These are phyloP conservation scores for Narcine bancroftii DNA, from an alignment of 2,113 vertebrate genomes.

Conservation along the genomic window DNA sequence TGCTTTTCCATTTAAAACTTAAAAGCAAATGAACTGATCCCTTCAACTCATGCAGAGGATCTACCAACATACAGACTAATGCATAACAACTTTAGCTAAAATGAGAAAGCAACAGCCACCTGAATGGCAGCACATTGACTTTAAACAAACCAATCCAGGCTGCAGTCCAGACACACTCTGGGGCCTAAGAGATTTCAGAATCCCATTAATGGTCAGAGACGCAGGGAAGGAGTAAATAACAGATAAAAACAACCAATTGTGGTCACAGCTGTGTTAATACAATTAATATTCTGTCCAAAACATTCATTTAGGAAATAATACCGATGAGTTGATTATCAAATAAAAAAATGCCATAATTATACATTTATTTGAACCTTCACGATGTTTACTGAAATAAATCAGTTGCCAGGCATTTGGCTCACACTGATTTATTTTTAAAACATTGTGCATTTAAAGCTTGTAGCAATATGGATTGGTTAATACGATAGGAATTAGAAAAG, in stretches of 20 bases:
- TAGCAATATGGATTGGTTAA: not conserved
- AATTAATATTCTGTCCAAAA: not conserved
- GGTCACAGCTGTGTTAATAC: not conserved
- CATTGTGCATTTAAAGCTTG: not conserved
- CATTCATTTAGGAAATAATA: not conserved
- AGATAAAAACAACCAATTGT: not conserved
- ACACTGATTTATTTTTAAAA: not conserved
- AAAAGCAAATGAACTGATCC: not conserved
- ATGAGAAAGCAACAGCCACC: not conserved
- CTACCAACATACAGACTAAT: not conserved
- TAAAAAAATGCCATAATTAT: not conserved
- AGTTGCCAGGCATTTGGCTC: not conserved
- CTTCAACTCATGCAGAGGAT: conserved; percentile 12
- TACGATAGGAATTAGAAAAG: not conserved
- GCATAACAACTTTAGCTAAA: conserved; percentile 15
- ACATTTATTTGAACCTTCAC: not conserved
- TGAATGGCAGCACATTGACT: not conserved
- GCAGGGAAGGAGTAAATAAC: not conserved
- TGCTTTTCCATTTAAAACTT: not conserved
- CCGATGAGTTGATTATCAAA: not conserved
- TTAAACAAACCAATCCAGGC: conserved; percentile 17
- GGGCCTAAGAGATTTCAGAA: not conserved
- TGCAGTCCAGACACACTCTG: not conserved
- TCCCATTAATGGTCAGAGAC: not conserved
- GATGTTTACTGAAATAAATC: not conserved